Percentiles rank a stretch among this genome's conserved stretches.
phyloP scores from a whole-genome alignment of 2,797 vertebrate species.

The Xenops minutus region DNA sequence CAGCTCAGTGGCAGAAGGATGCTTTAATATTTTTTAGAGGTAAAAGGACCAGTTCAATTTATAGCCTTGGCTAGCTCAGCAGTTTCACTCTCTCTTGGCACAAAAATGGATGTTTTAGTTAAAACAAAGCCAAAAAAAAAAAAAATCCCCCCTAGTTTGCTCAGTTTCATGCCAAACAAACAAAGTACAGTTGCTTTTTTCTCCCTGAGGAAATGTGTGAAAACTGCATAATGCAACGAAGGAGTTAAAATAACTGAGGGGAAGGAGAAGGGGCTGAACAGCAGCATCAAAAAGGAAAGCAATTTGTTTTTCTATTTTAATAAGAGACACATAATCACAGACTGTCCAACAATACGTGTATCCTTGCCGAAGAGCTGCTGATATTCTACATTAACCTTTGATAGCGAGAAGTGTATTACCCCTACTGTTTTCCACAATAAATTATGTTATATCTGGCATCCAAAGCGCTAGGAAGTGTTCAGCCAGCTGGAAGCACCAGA shows the following conservation, averaged over 20 bases:
- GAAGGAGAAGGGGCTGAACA: not conserved
- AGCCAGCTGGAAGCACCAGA: conserved; percentile 33
- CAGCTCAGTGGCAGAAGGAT: conserved; percentile 67
- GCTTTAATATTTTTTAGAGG: conserved; percentile 66
- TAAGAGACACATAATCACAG: not conserved
- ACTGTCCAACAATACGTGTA: not conserved
- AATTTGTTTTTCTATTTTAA: not conserved
- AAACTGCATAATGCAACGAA: not conserved
- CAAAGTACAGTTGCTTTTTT: not conserved
- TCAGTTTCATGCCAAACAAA: conserved; percentile 1
- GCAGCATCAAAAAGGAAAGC: not conserved
- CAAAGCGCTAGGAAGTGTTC: conserved; percentile 11
- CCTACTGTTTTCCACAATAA: conserved; percentile 33
- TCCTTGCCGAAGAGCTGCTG: conserved; percentile 31
- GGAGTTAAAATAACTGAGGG: not conserved
- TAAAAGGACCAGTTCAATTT: conserved; percentile 67
- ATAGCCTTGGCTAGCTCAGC: conserved; percentile 60
- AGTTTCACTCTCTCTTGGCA: conserved; percentile 50
- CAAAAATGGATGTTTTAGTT: conserved; percentile 41
- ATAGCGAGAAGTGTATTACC: not conserved
- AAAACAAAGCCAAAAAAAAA: conserved; percentile 9
- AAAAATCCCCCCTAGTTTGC: not conserved
- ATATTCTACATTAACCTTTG: conserved; percentile 28
- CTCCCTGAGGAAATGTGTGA: not conserved
- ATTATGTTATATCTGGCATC: conserved; percentile 38